Percentiles rank a stretch among this genome's conserved stretches.
phyloP scores from a whole-genome alignment of 2,113 vertebrate genomes.

The Scalopus aquaticus region DNA sequence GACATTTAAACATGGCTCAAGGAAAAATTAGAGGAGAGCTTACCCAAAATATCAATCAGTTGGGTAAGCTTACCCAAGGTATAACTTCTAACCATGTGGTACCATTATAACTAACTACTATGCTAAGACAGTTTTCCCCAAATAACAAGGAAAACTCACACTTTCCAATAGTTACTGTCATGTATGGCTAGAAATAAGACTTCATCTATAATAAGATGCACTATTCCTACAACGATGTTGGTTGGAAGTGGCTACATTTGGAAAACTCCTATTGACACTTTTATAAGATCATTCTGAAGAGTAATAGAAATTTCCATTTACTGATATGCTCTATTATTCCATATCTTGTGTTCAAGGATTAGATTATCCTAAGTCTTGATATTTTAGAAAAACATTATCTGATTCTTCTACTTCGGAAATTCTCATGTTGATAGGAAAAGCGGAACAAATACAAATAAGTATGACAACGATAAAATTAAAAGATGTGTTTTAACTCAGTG shows the following conservation, averaged over 20 bases:
- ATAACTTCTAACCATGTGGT: not conserved
- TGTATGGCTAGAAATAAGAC: not conserved
- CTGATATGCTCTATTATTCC: not conserved
- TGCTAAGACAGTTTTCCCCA: not conserved
- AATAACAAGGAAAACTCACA: not conserved
- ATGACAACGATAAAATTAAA: not conserved
- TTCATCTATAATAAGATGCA: not conserved
- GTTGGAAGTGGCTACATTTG: not conserved
- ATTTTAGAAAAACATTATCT: not conserved
- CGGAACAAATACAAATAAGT: not conserved
- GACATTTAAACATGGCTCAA: not conserved
- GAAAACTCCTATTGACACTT: not conserved
- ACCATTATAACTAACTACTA: not conserved
- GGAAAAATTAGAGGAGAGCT: not conserved
- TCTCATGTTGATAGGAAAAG: not conserved
- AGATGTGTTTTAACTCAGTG: not conserved
- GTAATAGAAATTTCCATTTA: not conserved
- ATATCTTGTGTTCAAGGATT: not conserved
- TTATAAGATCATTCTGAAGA: not conserved
- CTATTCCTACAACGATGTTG: not conserved
- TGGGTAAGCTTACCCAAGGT: not conserved
- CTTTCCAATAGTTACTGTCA: not conserved
- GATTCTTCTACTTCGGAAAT: not conserved
- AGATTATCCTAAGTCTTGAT: not conserved
- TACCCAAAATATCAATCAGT: too few relatives aligned